Conservation (phyloP, 2,888 invertebrate genomes). For the Dorcus hopei region DNA sequence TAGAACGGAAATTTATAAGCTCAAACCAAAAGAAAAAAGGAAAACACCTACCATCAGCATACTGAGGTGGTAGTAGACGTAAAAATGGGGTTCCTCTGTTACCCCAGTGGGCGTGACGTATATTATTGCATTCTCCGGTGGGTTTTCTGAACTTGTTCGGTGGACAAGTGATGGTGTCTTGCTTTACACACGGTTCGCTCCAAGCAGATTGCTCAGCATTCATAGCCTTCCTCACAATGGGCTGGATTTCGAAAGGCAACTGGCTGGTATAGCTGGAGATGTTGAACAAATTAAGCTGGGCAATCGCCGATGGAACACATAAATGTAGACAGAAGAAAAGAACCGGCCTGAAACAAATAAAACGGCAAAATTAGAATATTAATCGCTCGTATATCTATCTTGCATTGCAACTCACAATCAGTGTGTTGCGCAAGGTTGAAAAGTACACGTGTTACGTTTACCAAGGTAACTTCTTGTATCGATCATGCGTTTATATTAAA, state of each 20-base stretch:
- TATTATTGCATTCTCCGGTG: slow-evolving; percentile 86
- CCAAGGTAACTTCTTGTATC: not conserved
- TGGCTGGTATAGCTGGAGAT: slow-evolving; percentile 41
- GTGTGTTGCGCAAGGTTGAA: no score
- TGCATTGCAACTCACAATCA: no score
- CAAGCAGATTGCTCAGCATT: slow-evolving; percentile 31
- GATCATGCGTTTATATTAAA: not conserved
- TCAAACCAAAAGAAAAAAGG: no score
- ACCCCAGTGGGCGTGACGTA: slow-evolving; percentile 81
- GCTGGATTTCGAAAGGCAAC: slow-evolving; percentile 41
- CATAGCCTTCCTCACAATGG: slow-evolving; percentile 39
- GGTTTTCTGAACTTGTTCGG: slow-evolving; percentile 79
- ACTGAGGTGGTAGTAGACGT: slow-evolving; percentile 67
- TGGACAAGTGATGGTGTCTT: slow-evolving; percentile 56
- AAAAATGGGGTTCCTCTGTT: slow-evolving; percentile 74
- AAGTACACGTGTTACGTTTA: no score
- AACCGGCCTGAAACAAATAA: slow-evolving; percentile 10
- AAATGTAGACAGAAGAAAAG: not conserved
- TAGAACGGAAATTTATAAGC: no score
- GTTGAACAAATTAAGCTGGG: slow-evolving; percentile 24
- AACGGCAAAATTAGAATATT: not conserved
- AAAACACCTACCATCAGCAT: slow-evolving; percentile 65
- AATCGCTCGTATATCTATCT: no score
- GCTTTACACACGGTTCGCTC: slow-evolving; percentile 19
- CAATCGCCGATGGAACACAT: not conserved